Conservation (phyloP, 2,113 vertebrate genomes). For the Heterochromis multidens region DNA sequence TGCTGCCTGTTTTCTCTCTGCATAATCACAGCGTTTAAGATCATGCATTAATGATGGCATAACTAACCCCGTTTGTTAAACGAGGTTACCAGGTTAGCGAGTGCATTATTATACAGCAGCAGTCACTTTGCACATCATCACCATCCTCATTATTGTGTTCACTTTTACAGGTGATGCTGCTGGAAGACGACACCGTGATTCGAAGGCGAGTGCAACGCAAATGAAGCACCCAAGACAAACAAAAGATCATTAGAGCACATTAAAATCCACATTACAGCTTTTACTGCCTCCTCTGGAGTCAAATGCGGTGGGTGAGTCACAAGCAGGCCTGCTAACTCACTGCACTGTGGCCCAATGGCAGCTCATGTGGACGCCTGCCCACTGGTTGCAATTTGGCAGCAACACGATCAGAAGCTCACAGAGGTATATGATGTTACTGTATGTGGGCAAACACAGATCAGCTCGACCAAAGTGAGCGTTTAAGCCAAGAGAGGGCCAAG, state of each 20-base stretch:
- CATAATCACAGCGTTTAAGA: not conserved
- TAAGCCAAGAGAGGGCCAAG: constrained; percentile 26
- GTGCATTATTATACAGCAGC: constrained; percentile 3
- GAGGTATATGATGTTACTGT: constrained; percentile 34
- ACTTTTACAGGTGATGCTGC: constrained; percentile 56
- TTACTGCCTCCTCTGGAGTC: constrained; percentile 58
- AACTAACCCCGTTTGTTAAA: not conserved
- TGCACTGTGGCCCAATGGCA: constrained; percentile 33
- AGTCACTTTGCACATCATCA: constrained; percentile 33
- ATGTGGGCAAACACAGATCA: constrained; percentile 43
- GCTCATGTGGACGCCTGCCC: constrained; percentile 54
- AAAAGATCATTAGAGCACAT: constrained; percentile 69
- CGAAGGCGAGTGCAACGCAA: not conserved
- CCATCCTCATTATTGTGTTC: constrained; percentile 34
- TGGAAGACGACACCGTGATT: not conserved
- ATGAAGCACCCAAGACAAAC: constrained; percentile 28
- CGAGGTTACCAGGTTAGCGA: constrained; percentile 51
- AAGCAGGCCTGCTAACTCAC: constrained; percentile 8
- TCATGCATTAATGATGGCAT: not conserved
- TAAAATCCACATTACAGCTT: constrained; percentile 75
- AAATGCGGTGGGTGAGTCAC: constrained; percentile 60
- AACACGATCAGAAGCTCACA: constrained; percentile 14
- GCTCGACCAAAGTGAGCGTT: not conserved
- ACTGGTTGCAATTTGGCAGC: constrained; percentile 57
- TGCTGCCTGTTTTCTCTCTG: not conserved